These are phyloP conservation scores for Aporophyla nigra DNA, from an alignment of 2,888 invertebrate genomes.

Conservation along the genomic window DNA sequence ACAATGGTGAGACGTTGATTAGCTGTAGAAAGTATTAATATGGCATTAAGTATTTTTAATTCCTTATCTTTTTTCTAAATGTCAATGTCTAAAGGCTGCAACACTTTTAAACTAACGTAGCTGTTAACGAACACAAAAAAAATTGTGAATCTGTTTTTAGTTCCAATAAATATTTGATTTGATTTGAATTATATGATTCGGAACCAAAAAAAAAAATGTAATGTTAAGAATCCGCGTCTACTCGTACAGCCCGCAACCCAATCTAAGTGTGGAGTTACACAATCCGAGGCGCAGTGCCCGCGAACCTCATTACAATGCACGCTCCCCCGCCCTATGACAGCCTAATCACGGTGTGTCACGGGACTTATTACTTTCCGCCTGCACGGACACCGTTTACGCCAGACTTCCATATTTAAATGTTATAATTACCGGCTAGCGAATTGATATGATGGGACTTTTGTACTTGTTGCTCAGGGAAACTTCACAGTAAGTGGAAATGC, in stretches of 20 bases:
- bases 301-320: constrained; percentile 80
- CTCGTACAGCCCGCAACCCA: constrained; percentile 40
- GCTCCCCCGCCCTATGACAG: constrained; percentile 80
- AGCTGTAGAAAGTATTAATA: background rate
- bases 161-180: no score
- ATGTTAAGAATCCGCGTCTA: constrained; percentile 23
- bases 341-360: constrained; percentile 83
- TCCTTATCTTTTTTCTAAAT: no score
- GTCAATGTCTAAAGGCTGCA: no score
- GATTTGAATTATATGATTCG: no score
- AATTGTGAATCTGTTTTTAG: no score
- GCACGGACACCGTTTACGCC: constrained; percentile 67
- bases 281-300: constrained; percentile 70
- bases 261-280: constrained; percentile 66
- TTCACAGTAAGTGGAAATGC: constrained; percentile 35
- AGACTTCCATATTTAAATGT: constrained; percentile 67
- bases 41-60: background rate
- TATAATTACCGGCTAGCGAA: constrained; percentile 62
- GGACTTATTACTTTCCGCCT: constrained; percentile 76
- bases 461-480: constrained; percentile 45
- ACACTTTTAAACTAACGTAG: no score
- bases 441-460: constrained; percentile 53
- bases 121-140: no score
- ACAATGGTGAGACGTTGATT: background rate
- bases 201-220: no score